Base-by-base conservation (phyloP, 2,113 vertebrate species). In the Peromyscus leucopus region DNA sequence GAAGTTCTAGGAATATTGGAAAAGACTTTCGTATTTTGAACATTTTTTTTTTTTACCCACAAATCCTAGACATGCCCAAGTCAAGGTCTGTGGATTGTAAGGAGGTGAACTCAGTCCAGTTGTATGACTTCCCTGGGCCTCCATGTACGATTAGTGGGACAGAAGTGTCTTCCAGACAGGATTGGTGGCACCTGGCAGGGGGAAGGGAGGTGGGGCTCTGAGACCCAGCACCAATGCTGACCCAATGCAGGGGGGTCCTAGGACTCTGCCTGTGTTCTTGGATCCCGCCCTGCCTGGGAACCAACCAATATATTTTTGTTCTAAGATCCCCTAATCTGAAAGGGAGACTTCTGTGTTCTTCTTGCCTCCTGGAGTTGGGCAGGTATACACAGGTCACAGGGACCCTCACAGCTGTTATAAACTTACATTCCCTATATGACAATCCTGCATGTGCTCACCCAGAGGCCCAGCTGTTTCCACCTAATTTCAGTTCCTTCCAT, bases 121-220 rank as follows among this genome's bases (percentile, higher is more conserved):
- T 71, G 19, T 8, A 16, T 28, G 39, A 61, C 67, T 75, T 55
- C 39, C 13, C 5, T 75, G 46, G 87, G 7, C 15, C 33, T 28
- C 31, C 12, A 1, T 22, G 26, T 19, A 16, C 51, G 13, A 39
- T 17, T 3, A 67, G 21, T 5, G 17, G 42, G 5, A 42, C 69
- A 24, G 16, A 59, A 39, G 0, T 36, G 39, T 46, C 59, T 86
- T 84, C 33, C 59, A 80, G 26, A 33, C 6, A 4, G 55, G 36
- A 65, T 7, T 33, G 24, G 21, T 1, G 17, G 3, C 6, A 22
- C 19, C 74, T 48, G n/a, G 7, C 26, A n/a, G 1, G 3, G 6
- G 21, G 21, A 36, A 72, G 69, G 69, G 69, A 72, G 69, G 69
- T 72, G 69, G 5, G 1, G 72, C 69, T 65, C 72, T 31, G 39